Conservation (phyloP, 2,113 vertebrate species). For the Poecile atricapillus region DNA sequence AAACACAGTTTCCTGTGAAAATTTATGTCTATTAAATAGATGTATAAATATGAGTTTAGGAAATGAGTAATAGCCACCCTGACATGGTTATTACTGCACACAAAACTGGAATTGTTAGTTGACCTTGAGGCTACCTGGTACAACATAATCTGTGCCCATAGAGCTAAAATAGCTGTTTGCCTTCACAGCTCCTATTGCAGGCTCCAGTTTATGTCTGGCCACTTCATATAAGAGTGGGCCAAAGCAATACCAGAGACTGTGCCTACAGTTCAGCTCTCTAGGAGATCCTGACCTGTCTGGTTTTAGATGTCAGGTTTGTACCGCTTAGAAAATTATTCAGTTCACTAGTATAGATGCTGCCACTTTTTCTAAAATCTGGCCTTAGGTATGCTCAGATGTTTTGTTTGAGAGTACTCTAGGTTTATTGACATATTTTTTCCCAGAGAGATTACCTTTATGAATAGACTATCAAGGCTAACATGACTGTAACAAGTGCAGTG, state of each 20-base stretch:
- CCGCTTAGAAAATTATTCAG: not conserved
- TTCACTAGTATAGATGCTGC: not conserved
- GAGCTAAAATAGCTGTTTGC: not conserved
- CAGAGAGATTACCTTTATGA: not conserved
- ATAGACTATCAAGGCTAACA: not conserved
- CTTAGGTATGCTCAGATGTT: not conserved
- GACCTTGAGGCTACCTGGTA: not conserved
- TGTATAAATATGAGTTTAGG: not conserved
- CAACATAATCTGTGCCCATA: not conserved
- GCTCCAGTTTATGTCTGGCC: not conserved
- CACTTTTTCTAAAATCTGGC: not conserved
- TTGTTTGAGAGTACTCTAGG: not conserved
- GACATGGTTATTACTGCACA: not conserved
- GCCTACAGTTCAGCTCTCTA: not conserved
- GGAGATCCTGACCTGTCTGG: not conserved
- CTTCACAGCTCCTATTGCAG: not conserved
- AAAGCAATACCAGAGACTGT: not conserved
- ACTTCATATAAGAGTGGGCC: not conserved
- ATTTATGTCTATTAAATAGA: not conserved
- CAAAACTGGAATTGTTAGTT: fast-evolving
- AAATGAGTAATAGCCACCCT: not conserved
- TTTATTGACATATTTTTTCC: not conserved
- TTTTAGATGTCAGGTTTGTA: not conserved
- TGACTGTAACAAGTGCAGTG: not conserved
- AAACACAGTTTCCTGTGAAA: not conserved